Conservation (phyloP, 1,140 invertebrate genomes). For the Pogonus chalceus region DNA sequence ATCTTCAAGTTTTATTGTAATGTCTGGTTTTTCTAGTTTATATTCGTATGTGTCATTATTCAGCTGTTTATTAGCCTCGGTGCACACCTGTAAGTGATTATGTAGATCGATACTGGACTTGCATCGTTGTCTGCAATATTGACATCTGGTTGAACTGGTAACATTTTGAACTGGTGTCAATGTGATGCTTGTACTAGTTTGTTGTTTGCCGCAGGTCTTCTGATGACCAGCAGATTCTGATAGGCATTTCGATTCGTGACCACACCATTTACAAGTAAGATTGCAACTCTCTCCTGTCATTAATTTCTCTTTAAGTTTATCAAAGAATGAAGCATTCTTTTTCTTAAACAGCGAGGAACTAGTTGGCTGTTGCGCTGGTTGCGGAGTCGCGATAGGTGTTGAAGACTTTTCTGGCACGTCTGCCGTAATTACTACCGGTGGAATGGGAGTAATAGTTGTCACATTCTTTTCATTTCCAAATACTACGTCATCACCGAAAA, state of each 20-base stretch:
- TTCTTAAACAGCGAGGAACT: constrained; percentile 42
- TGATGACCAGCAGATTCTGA: constrained; percentile 67
- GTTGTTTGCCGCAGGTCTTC: constrained; percentile 53
- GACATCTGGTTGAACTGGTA: constrained; percentile 66
- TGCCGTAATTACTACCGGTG: constrained; percentile 19
- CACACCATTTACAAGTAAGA: constrained; percentile 61
- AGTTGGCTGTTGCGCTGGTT: constrained; percentile 32
- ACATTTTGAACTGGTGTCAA: constrained; percentile 27
- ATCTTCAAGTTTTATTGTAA: constrained; percentile 16
- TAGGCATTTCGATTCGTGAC: constrained; percentile 73
- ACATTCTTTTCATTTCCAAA: constrained; percentile 19
- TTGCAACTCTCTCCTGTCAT: constrained; percentile 42
- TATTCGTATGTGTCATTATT: constrained; percentile 15
- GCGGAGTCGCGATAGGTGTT: constrained; percentile 1
- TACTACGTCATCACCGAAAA: constrained; percentile 38
- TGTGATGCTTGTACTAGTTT: constrained; percentile 30
- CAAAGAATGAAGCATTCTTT: constrained; percentile 71
- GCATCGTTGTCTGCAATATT: constrained; percentile 72
- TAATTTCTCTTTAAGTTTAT: constrained; percentile 67
- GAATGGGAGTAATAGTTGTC: neutral
- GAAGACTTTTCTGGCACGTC: constrained; percentile 19
- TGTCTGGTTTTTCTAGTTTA: constrained; percentile 14
- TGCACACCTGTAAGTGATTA: constrained; percentile 60
- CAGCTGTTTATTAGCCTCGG: constrained; percentile 37
- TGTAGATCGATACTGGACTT: constrained; percentile 69